Base-by-base conservation (phyloP, 1,140 invertebrate species). In the Diorhabda sublineata region DNA sequence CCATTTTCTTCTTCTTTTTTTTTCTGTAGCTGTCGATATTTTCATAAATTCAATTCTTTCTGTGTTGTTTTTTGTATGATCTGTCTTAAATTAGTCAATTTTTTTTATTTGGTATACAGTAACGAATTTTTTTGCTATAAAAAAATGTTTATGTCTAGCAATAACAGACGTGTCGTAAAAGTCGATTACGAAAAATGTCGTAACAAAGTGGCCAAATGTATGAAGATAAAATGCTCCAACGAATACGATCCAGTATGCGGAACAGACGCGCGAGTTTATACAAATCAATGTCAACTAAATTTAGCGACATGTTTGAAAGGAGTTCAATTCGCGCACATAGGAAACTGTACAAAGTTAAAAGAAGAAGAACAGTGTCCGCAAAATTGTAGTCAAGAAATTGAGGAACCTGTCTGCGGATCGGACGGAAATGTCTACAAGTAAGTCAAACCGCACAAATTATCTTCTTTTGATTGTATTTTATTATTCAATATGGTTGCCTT, bases 371-470 rank as follows among this genome's bases (percentile, higher is more conserved):
- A 89, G 62, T 94, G 92, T 78, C 90, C 91, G 0, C 84, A 86
- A 66, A 84, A 85, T 68, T 95, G 93, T 78, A 87, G 86, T 63
- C 85, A 90, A 59, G 86, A 86, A n/a, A 85, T 87, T 62, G 85
- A 86, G 73, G 88, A 93, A 78, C 92, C 92, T 8, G 89, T 93
- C 68, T 98, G 95, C 81, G 95, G 93, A 47, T 95, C 91, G 52
- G 92, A 98, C 79, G 93, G 94, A 73, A 94, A 94, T 77, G 93
- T 94, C 70, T 98, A 97, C 82, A 88, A 86, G 88, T 95, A 87
- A 81, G 80, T 62, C 9, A 8, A 45, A 9, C 5, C 7, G 1
- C 2, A 9, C 7, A 26, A 26, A 26, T 26, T 26, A 26, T 26
- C 26, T 26, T 26, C 1, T 26, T 26, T 26, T 26, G 26, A 26